These are phyloP conservation scores for Drosophila sp. DNA, from an alignment of 1,140 invertebrate species.

Conservation along the genomic window DNA sequence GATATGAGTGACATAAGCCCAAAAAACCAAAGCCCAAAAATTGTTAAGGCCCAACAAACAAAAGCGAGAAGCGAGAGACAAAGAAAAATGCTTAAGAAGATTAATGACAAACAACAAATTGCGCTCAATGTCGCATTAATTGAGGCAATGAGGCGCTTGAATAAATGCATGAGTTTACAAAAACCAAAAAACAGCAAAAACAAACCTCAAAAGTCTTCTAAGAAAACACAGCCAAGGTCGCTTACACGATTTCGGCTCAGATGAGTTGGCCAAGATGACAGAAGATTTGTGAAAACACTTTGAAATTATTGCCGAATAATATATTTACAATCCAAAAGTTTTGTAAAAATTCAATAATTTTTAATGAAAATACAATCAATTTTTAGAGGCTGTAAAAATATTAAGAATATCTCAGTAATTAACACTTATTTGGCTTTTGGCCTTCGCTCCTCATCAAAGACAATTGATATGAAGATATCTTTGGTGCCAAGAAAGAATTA, in stretches of 20 bases:
- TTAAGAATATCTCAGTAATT: too few relatives aligned
- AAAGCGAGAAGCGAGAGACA: slow-evolving; percentile 22
- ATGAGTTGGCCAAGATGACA: neutral
- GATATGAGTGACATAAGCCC: slow-evolving; percentile 47
- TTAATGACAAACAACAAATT: slow-evolving; percentile 81
- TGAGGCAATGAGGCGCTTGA: slow-evolving; percentile 79
- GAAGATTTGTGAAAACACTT: slow-evolving; percentile 2
- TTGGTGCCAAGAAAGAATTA: too few relatives aligned
- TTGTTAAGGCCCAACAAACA: slow-evolving; percentile 24
- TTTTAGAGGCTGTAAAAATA: too few relatives aligned
- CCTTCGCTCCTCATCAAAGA: too few relatives aligned
- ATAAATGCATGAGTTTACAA: slow-evolving; percentile 74
- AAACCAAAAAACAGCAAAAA: slow-evolving; percentile 47
- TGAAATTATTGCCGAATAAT: neutral
- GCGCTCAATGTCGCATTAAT: slow-evolving; percentile 81
- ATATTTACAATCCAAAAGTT: neutral
- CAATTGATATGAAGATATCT: too few relatives aligned
- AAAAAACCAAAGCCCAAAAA: slow-evolving; percentile 47
- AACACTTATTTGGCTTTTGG: too few relatives aligned
- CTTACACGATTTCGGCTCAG: slow-evolving; percentile 49
- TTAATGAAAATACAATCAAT: too few relatives aligned
- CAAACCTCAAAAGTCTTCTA: slow-evolving; percentile 53
- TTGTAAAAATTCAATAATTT: too few relatives aligned
- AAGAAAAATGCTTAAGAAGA: slow-evolving; percentile 55
- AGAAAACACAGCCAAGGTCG: slow-evolving; percentile 62